Base-by-base conservation (phyloP, 1,140 invertebrate genomes). In the Gerris buenoi region DNA sequence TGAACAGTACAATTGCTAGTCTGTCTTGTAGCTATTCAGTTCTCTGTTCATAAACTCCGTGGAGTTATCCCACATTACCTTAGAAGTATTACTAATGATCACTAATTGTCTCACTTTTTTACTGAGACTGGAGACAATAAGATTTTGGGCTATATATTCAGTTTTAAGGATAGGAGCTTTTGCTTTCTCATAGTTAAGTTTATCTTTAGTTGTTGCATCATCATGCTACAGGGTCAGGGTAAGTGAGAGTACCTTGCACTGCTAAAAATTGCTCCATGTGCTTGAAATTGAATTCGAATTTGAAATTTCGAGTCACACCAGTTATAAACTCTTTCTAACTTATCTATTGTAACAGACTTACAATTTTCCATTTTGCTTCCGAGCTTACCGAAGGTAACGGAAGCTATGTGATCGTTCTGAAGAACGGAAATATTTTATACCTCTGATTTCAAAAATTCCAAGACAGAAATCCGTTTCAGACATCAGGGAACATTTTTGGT, bases 61-160 rank as follows among this genome's bases (percentile, higher is more conserved):
- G 46, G 13, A 75, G 65, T 73, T 71, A n/a, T 70, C 66, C 69
- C 71, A 73, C 25, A 71, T 70, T 46, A 70, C 70, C 62, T 73
- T 73, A 58, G 69, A 65, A 25, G 62, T 25, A 5, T n/a, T 25
- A 27, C 33, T 58, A 46, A 66, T 66, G 27, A 58, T 58, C 1
- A 66, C 22, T 1, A 66, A 27, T 22, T 63, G 61, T 27, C 25
- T 2, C 5, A 26, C 61, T 61, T 10, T 64, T 10, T 27, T 25
- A 22, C n/a, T n/a, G n/a, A n/a, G n/a, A n/a, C n/a, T n/a, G n/a
- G n/a, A n/a, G n/a, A n/a, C n/a, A n/a, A n/a, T n/a, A n/a, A n/a
- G n/a, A n/a, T n/a, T n/a, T 22, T 64, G 15, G 22, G 22, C 22
- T 27, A 56, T 56, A 13, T 13, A n/a, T n/a, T 13, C 10, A 10